A percentile compares a stretch with the other conserved stretches of the same genome.
Evolutionary conservation across 2,888 invertebrate genomes (phyloP).

Genomic region (Rhagium mordax): DNA sequence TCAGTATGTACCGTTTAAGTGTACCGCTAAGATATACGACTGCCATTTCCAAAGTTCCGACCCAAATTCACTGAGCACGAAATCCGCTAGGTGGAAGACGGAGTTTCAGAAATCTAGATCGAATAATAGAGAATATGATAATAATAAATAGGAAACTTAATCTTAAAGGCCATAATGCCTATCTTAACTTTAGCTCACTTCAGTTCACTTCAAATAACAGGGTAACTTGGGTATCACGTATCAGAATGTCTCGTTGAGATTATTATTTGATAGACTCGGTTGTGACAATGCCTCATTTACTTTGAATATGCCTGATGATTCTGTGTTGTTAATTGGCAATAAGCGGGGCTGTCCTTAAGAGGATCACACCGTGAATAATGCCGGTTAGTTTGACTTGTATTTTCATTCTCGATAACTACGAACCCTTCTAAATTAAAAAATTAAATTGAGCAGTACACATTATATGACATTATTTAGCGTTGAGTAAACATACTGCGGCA

Average conservation of each 20-base stretch:
- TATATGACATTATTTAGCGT: no score
- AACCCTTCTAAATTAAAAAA: no score
- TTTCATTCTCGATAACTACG: no score
- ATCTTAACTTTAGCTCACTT: constrained; percentile 21
- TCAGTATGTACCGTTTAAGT: not conserved
- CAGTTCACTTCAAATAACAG: constrained; percentile 21
- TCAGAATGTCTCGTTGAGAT: constrained; percentile 1
- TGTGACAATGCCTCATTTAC: constrained; percentile 5
- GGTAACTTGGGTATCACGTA: constrained; percentile 25
- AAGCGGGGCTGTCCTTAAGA: not conserved
- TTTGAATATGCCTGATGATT: not conserved
- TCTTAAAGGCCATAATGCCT: constrained; percentile 22
- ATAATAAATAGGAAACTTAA: constrained; percentile 32
- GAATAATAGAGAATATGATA: constrained; percentile 23
- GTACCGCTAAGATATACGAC: not conserved
- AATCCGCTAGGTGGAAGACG: constrained; percentile 9
- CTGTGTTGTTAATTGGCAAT: not conserved
- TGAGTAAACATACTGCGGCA: no score
- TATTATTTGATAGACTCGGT: constrained; percentile 5
- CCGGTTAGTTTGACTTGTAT: no score
- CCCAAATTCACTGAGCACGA: constrained; percentile 13
- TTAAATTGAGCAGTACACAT: no score
- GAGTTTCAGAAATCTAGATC: constrained; percentile 23
- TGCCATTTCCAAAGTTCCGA: not conserved
- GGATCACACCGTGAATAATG: not conserved